Conservation (phyloP, 2,888 invertebrate genomes). For the Elmis aenea region DNA sequence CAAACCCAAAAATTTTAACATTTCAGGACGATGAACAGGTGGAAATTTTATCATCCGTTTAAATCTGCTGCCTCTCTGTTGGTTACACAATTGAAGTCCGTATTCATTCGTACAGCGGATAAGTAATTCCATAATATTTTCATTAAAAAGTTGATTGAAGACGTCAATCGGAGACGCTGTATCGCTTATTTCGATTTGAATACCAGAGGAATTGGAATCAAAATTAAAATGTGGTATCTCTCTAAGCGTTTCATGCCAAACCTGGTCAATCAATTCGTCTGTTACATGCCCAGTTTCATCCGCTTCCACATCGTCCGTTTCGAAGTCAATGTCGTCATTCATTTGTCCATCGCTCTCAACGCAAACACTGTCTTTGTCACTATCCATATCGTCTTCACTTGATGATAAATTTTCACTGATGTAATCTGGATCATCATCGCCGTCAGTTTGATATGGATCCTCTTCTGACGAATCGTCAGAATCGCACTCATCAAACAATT, state of each 20-base stretch:
- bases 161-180: neutral
- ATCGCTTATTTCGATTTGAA: neutral
- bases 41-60: neutral
- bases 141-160: neutral
- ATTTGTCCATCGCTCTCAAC: neutral
- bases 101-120: neutral
- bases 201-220: neutral
- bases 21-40: conserved; percentile 5
- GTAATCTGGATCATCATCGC: no score
- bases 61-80: neutral
- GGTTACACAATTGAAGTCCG: neutral
- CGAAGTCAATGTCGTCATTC: neutral
- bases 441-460: no score
- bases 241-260: neutral
- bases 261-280: no score
- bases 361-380: neutral
- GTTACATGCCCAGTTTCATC: no score
- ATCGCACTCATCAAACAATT: neutral
- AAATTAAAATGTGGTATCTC: neutral
- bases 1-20: conserved; percentile 16
- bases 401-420: neutral
- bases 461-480: neutral
- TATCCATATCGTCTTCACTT: neutral
- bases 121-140: neutral
- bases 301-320: no score